phyloP scores from a whole-genome alignment of 2,113 vertebrate species.

The Microcebus lehilahytsara region DNA sequence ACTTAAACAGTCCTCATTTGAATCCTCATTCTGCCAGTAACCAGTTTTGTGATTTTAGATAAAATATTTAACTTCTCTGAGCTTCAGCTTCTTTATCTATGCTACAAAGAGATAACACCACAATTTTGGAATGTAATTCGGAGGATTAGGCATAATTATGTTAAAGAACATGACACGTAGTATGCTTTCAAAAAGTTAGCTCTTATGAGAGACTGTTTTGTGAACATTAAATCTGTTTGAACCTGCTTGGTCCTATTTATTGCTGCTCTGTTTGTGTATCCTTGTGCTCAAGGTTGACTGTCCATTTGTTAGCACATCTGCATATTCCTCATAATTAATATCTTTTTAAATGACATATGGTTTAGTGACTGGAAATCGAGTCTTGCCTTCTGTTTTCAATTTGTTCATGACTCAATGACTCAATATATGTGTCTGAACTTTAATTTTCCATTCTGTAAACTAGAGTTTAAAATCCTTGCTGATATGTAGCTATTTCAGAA shows the following conservation, averaged over 20 bases:
- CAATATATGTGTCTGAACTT: conserved; percentile 65
- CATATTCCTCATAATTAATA: conserved; percentile 75
- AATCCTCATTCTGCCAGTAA: not conserved
- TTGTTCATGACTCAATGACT: conserved; percentile 76
- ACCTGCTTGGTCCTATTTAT: not conserved
- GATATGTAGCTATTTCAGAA: conserved; percentile 25
- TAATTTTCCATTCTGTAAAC: conserved; percentile 66
- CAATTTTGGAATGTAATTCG: not conserved
- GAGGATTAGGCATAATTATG: not conserved
- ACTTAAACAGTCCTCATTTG: not conserved
- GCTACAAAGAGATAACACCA: not conserved
- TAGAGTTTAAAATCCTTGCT: conserved; percentile 54
- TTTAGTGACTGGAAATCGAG: conserved; percentile 74
- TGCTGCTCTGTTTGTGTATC: conserved; percentile 17
- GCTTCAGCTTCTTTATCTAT: not conserved
- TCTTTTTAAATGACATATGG: conserved; percentile 78
- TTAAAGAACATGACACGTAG: not conserved
- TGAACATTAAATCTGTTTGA: not conserved
- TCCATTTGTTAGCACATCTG: conserved; percentile 77
- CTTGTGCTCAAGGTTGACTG: conserved; percentile 74
- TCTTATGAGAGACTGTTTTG: not conserved
- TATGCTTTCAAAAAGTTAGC: not conserved
- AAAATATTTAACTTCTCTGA: not conserved
- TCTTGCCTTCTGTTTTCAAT: conserved; percentile 79
- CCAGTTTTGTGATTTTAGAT: not conserved